phyloP scores from a whole-genome alignment of 2,888 invertebrate species.

The Embidobia sp. region DNA sequence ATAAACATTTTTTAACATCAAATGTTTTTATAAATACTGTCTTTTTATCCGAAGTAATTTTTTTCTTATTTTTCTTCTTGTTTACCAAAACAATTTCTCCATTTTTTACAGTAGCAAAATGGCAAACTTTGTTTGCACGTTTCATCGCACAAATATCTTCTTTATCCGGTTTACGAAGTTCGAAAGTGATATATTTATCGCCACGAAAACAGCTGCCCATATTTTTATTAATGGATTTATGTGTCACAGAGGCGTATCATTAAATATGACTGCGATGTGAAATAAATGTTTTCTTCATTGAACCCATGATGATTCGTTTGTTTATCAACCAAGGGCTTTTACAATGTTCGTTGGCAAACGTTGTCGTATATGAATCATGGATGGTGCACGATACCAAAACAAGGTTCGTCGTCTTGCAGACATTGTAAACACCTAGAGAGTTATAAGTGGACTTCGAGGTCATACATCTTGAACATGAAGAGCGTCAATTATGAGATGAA shows the following conservation, averaged over 20 bases:
- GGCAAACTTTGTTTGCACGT: background rate
- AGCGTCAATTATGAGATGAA: slow-evolving; percentile 19
- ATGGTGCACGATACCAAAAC: slow-evolving; percentile 45
- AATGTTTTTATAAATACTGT: no score
- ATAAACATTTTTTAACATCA: no score
- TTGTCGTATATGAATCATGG: slow-evolving; percentile 36
- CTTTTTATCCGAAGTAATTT: no score
- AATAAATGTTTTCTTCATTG: slow-evolving; percentile 15
- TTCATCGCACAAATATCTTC: background rate
- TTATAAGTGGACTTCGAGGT: slow-evolving; percentile 44
- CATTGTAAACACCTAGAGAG: slow-evolving; percentile 33
- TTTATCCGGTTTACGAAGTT: slow-evolving; percentile 1
- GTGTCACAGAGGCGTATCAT: slow-evolving; percentile 11
- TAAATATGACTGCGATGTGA: slow-evolving; percentile 15
- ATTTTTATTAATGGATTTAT: slow-evolving; percentile 17
- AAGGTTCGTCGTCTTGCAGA: slow-evolving; percentile 34
- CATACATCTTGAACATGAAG: slow-evolving; percentile 27
- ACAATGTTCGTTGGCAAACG: slow-evolving; percentile 32
- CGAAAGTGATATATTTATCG: slow-evolving; percentile 5
- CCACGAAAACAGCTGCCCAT: slow-evolving; percentile 11
- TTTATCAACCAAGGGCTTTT: slow-evolving; percentile 24
- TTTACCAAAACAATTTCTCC: no score
- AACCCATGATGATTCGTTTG: slow-evolving; percentile 20
- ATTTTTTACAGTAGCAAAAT: no score
- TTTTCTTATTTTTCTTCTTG: no score